These are phyloP conservation scores for Odocoileus hemionus DNA, from an alignment of 2,113 vertebrate genomes.

Conservation along the genomic window DNA sequence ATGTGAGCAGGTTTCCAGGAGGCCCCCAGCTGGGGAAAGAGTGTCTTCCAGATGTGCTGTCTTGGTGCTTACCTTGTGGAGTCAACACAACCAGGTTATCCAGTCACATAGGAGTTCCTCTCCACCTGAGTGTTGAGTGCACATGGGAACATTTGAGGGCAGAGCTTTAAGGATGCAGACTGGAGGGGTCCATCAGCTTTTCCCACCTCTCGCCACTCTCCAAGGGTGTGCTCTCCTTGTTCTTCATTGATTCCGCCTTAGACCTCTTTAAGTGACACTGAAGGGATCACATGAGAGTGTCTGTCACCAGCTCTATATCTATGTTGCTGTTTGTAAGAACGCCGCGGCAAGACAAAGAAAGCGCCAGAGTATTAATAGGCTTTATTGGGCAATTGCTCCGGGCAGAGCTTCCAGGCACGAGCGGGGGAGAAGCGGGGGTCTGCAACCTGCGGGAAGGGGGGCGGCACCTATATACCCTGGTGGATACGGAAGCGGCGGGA, in stretches of 20 bases:
- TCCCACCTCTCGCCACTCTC: not conserved
- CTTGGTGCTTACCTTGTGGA: not conserved
- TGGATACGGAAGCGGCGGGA: too few relatives aligned
- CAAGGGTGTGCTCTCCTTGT: not conserved
- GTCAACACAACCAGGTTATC: not conserved
- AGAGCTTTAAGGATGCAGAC: not conserved
- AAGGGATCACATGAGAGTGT: not conserved
- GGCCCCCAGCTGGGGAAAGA: not conserved
- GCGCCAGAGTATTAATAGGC: too few relatives aligned
- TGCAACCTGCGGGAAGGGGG: too few relatives aligned
- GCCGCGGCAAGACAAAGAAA: too few relatives aligned
- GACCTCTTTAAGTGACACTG: not conserved
- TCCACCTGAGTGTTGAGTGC: not conserved
- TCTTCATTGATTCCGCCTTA: not conserved
- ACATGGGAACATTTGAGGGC: not conserved
- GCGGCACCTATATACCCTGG: too few relatives aligned
- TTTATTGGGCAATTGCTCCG: too few relatives aligned
- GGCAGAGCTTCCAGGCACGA: too few relatives aligned
- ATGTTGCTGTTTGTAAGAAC: not conserved
- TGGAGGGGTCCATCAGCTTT: not conserved
- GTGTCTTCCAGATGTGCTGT: not conserved
- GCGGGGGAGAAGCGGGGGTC: too few relatives aligned
- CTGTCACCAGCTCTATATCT: not conserved
- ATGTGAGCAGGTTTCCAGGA: not conserved
- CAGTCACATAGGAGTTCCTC: rapidly evolving